Percentiles rank a stretch among this genome's conserved stretches.
phyloP scores from a whole-genome alignment of 2,888 invertebrate genomes.

The Tubulanus polymorphus region DNA sequence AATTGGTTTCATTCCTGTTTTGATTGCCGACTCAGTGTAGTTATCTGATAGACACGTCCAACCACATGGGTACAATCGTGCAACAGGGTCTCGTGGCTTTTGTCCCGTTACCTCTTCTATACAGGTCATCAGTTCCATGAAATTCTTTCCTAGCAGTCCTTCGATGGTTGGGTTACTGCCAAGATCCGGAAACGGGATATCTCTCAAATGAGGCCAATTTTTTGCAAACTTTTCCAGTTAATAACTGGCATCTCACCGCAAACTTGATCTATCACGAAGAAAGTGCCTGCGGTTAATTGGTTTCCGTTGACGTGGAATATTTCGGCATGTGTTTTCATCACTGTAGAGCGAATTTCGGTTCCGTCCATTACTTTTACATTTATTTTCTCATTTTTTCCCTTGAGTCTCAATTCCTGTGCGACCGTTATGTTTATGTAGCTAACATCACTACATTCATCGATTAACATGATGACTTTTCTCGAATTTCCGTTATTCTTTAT shows the following conservation, averaged over 20 bases:
- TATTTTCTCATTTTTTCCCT: not conserved
- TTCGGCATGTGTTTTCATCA: not conserved
- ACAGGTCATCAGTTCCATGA: no score
- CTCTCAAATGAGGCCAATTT: not conserved
- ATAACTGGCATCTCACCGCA: constrained; percentile 13
- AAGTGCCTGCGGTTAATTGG: not conserved
- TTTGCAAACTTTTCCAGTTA: constrained; percentile 12
- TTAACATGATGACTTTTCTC: no score
- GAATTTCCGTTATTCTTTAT: no score
- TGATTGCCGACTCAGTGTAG: no score
- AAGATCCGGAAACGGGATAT: not conserved
- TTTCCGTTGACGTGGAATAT: not conserved
- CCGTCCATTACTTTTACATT: not conserved
- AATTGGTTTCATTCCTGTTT: no score
- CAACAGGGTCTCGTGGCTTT: constrained; percentile 14
- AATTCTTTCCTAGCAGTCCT: constrained; percentile 19
- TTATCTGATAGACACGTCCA: no score
- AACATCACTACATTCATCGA: no score
- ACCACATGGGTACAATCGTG: constrained; percentile 17
- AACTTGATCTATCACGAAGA: constrained; percentile 13
- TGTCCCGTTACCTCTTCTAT: no score
- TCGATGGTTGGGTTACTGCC: constrained; percentile 4
- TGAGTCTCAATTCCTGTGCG: constrained; percentile 4
- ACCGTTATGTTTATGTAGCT: not conserved
- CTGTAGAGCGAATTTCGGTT: not conserved